Conservation (phyloP, 37 sponge, comb jelly and placozoan species). For the Petrosia ficiformis region DNA sequence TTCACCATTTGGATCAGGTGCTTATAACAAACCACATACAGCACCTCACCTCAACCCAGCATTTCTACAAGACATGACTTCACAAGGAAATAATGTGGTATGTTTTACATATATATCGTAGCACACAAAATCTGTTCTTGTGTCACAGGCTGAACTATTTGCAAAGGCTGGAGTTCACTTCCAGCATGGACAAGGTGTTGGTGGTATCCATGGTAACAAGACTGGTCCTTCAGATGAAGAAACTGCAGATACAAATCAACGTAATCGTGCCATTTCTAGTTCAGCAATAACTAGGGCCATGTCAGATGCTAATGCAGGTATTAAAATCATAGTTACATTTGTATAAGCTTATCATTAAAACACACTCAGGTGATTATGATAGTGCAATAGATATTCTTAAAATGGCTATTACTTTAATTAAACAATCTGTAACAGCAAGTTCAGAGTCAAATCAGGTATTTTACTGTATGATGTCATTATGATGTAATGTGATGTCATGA, state of each 20-base stretch:
- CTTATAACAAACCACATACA: background rate
- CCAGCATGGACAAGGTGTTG: constrained; percentile 27
- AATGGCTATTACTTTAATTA: constrained; percentile 86
- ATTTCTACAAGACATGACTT: constrained; percentile 65
- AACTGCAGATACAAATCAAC: constrained; percentile 69
- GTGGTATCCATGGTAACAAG: background rate
- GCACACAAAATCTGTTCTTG: too few relatives aligned
- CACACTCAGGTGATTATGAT: constrained; percentile 85
- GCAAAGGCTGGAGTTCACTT: constrained; percentile 46
- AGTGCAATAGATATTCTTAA: constrained; percentile 78
- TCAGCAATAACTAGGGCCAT: constrained; percentile 82
- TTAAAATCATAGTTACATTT: background rate
- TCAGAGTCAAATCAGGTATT: constrained; percentile 63
- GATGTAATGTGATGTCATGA: background rate
- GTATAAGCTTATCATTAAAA: too few relatives aligned
- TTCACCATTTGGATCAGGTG: too few relatives aligned
- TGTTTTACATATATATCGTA: too few relatives aligned
- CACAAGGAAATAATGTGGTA: constrained; percentile 16
- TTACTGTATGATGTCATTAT: background rate
- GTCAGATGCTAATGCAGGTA: constrained; percentile 67
- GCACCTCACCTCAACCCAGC: constrained; percentile 95
- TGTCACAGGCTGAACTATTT: constrained; percentile 58
- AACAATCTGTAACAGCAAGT: constrained; percentile 74
- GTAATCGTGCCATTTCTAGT: constrained; percentile 87
- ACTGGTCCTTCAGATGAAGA: constrained; percentile 56